Percentiles rank a stretch among this genome's conserved stretches.
These are phyloP conservation scores for Macrobrachium nipponense DNA, from an alignment of 1,140 invertebrate genomes.

Conservation along the genomic window DNA sequence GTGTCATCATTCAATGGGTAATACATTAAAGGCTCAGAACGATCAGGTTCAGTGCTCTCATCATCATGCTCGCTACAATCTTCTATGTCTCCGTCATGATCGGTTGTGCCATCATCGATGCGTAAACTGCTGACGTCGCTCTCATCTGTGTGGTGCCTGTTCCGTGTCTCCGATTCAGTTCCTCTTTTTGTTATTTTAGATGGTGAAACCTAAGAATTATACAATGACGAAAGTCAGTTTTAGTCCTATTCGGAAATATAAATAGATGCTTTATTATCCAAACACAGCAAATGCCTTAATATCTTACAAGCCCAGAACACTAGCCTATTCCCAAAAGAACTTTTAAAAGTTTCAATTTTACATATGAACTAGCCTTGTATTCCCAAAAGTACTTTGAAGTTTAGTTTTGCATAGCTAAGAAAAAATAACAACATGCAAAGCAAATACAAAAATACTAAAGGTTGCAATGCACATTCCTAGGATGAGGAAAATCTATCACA, in stretches of 20 bases:
- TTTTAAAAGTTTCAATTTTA: too few relatives aligned
- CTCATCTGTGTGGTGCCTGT: slow-evolving; percentile 75
- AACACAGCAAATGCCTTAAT: too few relatives aligned
- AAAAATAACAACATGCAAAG: too few relatives aligned
- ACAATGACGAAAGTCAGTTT: not conserved
- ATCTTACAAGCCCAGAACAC: too few relatives aligned
- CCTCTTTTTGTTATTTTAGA: slow-evolving; percentile 51
- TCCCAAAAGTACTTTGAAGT: too few relatives aligned
- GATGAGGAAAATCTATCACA: too few relatives aligned
- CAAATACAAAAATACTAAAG: too few relatives aligned
- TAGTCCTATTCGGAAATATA: not conserved
- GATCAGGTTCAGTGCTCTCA: slow-evolving; percentile 80
- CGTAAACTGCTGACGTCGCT: slow-evolving; percentile 63
- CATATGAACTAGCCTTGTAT: too few relatives aligned
- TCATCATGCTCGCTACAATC: slow-evolving; percentile 86
- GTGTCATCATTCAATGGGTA: slow-evolving; percentile 74
- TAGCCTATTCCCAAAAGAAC: too few relatives aligned
- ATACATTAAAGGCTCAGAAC: slow-evolving; percentile 73
- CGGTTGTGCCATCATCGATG: slow-evolving; percentile 75
- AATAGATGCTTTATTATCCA: too few relatives aligned
- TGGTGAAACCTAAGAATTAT: slow-evolving; percentile 63
- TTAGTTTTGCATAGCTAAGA: too few relatives aligned
- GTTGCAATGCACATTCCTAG: too few relatives aligned
- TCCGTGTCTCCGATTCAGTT: slow-evolving; percentile 25
- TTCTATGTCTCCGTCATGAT: slow-evolving; percentile 88